phyloP scores from a whole-genome alignment of 2,888 invertebrate species.

The Gnatocerus cornutus region DNA sequence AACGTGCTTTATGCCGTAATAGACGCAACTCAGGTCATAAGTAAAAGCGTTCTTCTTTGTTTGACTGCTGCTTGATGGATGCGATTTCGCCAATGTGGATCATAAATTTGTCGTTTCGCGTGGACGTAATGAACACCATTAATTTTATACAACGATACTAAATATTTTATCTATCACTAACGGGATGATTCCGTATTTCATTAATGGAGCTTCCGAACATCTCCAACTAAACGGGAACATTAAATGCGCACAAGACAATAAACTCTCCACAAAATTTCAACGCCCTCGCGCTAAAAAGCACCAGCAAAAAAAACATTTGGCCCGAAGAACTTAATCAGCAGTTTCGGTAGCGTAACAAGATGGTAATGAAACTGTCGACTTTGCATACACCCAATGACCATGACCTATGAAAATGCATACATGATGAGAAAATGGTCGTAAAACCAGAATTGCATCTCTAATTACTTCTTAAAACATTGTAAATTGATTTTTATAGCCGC shows the following conservation, averaged over 20 bases:
- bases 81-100: constrained; percentile 29
- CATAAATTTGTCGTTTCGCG: constrained; percentile 34
- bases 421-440: constrained; percentile 26
- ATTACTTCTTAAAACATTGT: constrained; percentile 34
- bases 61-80: constrained; percentile 32
- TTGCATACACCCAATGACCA: constrained; percentile 17
- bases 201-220: constrained; percentile 25
- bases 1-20: constrained; percentile 43
- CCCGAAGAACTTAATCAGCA: constrained; percentile 1
- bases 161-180: constrained; percentile 45
- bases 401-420: constrained; percentile 20
- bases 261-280: neutral
- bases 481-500: constrained; percentile 25
- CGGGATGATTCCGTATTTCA: constrained; percentile 25
- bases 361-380: constrained; percentile 23
- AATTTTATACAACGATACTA: constrained; percentile 44
- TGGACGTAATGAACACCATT: constrained; percentile 41
- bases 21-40: constrained; percentile 31
- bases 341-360: constrained; percentile 8
- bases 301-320: too few relatives aligned
- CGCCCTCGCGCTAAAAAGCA: neutral
- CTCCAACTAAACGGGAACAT: constrained; percentile 7
- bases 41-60: constrained; percentile 36
- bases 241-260: constrained; percentile 3
- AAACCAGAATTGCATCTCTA: constrained; percentile 26